These are phyloP conservation scores for Tokudaia tokunoshimensis DNA, from an alignment of 2,797 vertebrate species.

Conservation along the genomic window DNA sequence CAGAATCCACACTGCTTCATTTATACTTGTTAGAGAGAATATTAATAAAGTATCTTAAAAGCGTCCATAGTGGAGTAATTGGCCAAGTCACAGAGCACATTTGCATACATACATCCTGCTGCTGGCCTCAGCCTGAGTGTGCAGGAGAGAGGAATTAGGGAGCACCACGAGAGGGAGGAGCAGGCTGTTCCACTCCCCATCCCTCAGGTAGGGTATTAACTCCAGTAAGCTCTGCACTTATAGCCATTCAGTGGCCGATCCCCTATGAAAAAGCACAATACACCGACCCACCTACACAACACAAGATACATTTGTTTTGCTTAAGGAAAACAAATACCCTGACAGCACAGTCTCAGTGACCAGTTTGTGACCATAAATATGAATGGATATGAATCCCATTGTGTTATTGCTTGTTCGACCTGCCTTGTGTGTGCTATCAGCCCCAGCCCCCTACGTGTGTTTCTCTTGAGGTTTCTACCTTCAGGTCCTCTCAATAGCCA, in stretches of 20 bases:
- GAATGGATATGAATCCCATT: not conserved
- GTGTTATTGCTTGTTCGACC: not conserved
- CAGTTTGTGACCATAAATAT: not conserved
- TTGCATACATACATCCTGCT: constrained; percentile 53
- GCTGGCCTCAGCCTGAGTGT: not conserved
- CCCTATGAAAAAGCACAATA: not conserved
- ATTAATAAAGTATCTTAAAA: constrained; percentile 86
- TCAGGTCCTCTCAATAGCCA: not conserved
- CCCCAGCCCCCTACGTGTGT: not conserved
- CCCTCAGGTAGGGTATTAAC: not conserved
- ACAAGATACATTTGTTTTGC: not conserved
- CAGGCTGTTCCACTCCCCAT: accelerated
- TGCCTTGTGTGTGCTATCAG: not conserved
- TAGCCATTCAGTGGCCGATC: not conserved
- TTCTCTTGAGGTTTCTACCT: not conserved
- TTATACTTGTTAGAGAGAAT: constrained; percentile 75
- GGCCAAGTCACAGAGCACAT: constrained; percentile 69
- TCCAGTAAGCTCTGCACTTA: not conserved
- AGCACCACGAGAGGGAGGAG: not conserved
- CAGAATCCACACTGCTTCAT: constrained; percentile 74
- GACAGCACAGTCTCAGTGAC: not conserved
- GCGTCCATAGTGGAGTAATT: constrained; percentile 77
- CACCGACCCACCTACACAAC: not conserved
- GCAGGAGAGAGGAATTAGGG: not conserved
- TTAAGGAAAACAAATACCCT: not conserved